Conservation (phyloP, 2,797 vertebrate genomes). For the Gallinago nigripennis region DNA sequence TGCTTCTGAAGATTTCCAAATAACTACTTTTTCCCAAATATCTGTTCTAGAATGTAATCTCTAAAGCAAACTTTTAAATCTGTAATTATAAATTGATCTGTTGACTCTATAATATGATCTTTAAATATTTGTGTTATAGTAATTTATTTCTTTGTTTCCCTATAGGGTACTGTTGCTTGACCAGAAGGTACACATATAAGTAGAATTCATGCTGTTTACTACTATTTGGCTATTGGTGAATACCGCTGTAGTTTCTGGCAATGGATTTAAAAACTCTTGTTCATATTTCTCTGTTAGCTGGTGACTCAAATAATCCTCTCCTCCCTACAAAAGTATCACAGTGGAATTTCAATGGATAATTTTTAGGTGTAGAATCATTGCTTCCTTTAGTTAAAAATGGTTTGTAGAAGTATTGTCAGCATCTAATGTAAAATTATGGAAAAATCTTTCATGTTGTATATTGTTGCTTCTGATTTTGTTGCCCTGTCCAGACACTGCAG, state of each 20-base stretch:
- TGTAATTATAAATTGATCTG: not conserved
- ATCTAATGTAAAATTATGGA: not conserved
- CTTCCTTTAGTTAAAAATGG: conserved; percentile 30
- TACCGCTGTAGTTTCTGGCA: not conserved
- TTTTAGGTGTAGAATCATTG: not conserved
- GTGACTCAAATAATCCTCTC: not conserved
- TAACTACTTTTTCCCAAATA: not conserved
- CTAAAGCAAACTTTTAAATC: not conserved
- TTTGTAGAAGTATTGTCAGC: not conserved
- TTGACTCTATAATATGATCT: not conserved
- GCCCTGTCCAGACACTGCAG: conserved; percentile 4
- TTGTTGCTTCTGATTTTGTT: not conserved
- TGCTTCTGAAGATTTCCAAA: not conserved
- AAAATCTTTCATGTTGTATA: not conserved
- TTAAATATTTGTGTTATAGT: not conserved
- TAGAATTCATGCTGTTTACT: not conserved
- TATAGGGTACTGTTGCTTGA: not conserved
- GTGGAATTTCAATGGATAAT: not conserved
- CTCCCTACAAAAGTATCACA: not conserved
- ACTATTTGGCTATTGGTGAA: not conserved
- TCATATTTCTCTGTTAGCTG: not conserved
- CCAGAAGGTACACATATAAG: not conserved
- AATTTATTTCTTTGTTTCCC: not conserved
- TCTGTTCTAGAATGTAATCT: not conserved
- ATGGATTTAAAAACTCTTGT: conserved; percentile 19